Base-by-base conservation (phyloP, 2,113 vertebrate species). In the Phalacrocorax aristotelis region DNA sequence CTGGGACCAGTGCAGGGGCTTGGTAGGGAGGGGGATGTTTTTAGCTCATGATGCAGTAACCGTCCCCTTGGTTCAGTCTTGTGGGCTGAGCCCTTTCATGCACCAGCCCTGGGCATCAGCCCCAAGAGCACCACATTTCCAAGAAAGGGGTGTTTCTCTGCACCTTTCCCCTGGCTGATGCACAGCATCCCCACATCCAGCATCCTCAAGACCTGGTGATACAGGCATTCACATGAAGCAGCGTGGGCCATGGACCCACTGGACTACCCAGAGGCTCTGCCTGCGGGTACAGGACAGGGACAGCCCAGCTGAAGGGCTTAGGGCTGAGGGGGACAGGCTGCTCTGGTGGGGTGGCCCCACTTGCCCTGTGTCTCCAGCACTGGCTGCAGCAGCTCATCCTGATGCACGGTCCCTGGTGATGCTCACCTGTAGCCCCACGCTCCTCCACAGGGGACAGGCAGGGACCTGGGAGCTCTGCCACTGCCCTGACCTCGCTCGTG, bases 201-300 rank as follows among this genome's bases (percentile, higher is more conserved):
- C 46, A 46, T 8, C 61, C 51, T 34, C 2, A 1, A 22, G 25
- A 40, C 32, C 16, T 8, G 21, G 36, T 13, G 30, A 29, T 26
- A 15, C 40, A 57, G 70, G 7, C 0, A 17, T 29, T 77, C 4
- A 10, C 52, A 54, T 7, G 2, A n/a, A 57, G 2, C 15, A 64
- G 6, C 0, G 1, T 5, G 72, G 21, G 51, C 30, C 2, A 1
- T 11, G n/a, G 69, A 10, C 5, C 13, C 5, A 0, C 58, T 27
- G 74, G 62, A 49, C 74, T 48, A 13, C 7, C 20, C 4, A 0
- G 18, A 29, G 64, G 34, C 36, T 90, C 40, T 80, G 36, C 29
- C 9, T 0, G 7, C 52, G 48, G 2, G 1, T 60, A 30, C 21
- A 10, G 52, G 57, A 15, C 61, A 80, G 68, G 34, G 30, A 38